phyloP scores from a whole-genome alignment of 2,113 vertebrate species.

The Hymenochirus boettgeri region DNA sequence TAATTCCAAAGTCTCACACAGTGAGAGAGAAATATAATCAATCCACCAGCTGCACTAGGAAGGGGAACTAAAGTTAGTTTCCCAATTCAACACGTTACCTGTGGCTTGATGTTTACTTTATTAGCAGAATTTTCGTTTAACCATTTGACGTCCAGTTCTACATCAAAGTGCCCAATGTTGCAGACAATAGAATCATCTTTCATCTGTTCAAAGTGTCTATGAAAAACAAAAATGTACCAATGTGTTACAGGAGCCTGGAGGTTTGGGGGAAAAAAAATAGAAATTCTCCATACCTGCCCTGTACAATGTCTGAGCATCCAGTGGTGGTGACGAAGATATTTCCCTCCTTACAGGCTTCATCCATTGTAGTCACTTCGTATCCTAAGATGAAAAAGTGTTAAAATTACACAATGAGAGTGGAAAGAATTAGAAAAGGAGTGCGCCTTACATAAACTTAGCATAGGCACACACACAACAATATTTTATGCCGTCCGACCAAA shows the following conservation, averaged over 20 bases:
- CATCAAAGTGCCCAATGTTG: constrained; percentile 96
- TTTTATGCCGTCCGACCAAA: no score
- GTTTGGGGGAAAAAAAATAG: no score
- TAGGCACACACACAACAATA: no score
- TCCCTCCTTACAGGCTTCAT: constrained; percentile 90
- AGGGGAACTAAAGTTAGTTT: no score
- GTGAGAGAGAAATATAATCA: no score
- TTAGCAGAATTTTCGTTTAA: constrained; percentile 78
- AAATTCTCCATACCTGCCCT: constrained; percentile 75
- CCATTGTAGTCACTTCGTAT: constrained; percentile 97
- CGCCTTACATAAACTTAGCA: no score
- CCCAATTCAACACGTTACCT: constrained; percentile 65
- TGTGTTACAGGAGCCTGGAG: no score
- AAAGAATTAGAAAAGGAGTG: no score
- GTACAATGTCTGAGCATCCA: constrained; percentile 87
- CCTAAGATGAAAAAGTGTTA: constrained; percentile 58
- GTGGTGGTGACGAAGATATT: constrained; percentile 98
- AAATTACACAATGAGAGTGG: no score
- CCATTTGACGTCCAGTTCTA: constrained; percentile 92
- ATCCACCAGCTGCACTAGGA: no score
- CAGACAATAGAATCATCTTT: constrained; percentile 94
- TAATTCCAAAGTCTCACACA: no score
- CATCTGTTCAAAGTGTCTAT: constrained; percentile 93
- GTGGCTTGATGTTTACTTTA: constrained; percentile 88
- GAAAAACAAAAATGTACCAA: background rate